Conservation (phyloP, 2,797 vertebrate genomes). For the Echeneis naucrates region DNA sequence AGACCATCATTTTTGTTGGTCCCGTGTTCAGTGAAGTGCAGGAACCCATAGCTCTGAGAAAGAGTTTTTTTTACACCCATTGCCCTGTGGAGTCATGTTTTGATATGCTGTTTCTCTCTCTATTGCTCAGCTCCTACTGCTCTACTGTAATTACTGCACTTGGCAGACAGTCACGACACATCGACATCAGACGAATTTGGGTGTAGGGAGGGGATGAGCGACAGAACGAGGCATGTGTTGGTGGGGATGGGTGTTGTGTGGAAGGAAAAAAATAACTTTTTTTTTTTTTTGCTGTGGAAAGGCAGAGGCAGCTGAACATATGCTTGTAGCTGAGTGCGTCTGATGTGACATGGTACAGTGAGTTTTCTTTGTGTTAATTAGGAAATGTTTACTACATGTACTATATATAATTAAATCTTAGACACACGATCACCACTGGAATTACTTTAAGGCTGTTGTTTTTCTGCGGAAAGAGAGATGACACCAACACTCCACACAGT, state of each 20-base stretch:
- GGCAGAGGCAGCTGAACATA: neutral
- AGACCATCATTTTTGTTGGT: constrained; percentile 27
- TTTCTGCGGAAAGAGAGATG: neutral
- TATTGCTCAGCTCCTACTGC: constrained; percentile 63
- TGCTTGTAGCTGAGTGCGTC: neutral
- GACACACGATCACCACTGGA: neutral
- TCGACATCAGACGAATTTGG: constrained; percentile 68
- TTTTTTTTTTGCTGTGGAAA: neutral
- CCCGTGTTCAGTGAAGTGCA: constrained; percentile 30
- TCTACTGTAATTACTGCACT: constrained; percentile 78
- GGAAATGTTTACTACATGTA: neutral
- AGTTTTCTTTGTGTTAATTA: neutral
- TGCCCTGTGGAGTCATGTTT: constrained; percentile 69
- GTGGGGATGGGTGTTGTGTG: constrained; percentile 30
- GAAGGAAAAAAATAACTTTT: constrained; percentile 18
- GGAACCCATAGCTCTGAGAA: constrained; percentile 43
- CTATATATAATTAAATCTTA: too few relatives aligned
- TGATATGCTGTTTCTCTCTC: constrained; percentile 69
- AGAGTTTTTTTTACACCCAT: constrained; percentile 51
- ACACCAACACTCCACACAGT: too few relatives aligned
- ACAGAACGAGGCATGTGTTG: constrained; percentile 42
- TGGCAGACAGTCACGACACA: constrained; percentile 79
- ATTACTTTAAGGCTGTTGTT: neutral
- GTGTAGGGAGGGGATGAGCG: constrained; percentile 50
- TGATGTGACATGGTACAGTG: neutral